Percentiles rank a stretch among this genome's conserved stretches.
phyloP scores from a whole-genome alignment of 35 echinoderm and acorn worm species.

The Hemicentrotus pulcherrimus region DNA sequence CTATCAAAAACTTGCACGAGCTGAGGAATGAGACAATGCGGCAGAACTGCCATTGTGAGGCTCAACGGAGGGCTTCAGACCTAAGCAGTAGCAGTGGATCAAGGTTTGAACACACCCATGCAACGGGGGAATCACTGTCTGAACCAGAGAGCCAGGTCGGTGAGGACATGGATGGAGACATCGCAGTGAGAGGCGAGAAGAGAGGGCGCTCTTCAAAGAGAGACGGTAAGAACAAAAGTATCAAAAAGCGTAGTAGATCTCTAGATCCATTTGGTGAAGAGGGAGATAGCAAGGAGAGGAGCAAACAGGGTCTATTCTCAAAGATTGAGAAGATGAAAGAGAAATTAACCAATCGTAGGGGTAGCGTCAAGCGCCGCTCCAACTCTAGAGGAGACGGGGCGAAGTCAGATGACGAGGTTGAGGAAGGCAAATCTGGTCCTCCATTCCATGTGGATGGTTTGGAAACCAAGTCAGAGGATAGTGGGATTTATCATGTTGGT shows the following conservation, averaged over 20 bases:
- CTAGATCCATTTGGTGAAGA: slow-evolving; percentile 85
- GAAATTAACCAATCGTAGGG: slow-evolving; percentile 79
- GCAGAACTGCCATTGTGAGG: slow-evolving; percentile 82
- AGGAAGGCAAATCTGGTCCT: slow-evolving; percentile 54
- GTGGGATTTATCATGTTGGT: slow-evolving; percentile 82
- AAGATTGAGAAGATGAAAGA: slow-evolving; percentile 96
- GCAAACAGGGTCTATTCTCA: slow-evolving; percentile 83
- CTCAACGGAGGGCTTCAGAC: slow-evolving; percentile 63
- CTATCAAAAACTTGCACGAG: slow-evolving; percentile 90
- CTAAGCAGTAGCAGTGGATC: slow-evolving; percentile 59
- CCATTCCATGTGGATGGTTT: slow-evolving; percentile 73
- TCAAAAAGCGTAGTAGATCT: slow-evolving; percentile 81
- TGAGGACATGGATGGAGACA: slow-evolving; percentile 65
- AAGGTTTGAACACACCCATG: slow-evolving; percentile 64
- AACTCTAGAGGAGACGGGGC: slow-evolving; percentile 54
- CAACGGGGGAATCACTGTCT: slow-evolving; percentile 73
- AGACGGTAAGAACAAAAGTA: slow-evolving; percentile 61
- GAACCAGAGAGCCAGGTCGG: slow-evolving; percentile 83
- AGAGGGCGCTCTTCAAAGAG: slow-evolving; percentile 66
- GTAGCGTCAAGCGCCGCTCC: slow-evolving; percentile 74
- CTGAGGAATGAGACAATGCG: slow-evolving; percentile 79
- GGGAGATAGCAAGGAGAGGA: slow-evolving; percentile 73
- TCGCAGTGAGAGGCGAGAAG: slow-evolving; percentile 46
- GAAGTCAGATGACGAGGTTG: slow-evolving; percentile 74
- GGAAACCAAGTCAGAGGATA: slow-evolving; percentile 92